phyloP scores from a whole-genome alignment of 2,797 vertebrate species.

The Brotogeris chrysoptera region DNA sequence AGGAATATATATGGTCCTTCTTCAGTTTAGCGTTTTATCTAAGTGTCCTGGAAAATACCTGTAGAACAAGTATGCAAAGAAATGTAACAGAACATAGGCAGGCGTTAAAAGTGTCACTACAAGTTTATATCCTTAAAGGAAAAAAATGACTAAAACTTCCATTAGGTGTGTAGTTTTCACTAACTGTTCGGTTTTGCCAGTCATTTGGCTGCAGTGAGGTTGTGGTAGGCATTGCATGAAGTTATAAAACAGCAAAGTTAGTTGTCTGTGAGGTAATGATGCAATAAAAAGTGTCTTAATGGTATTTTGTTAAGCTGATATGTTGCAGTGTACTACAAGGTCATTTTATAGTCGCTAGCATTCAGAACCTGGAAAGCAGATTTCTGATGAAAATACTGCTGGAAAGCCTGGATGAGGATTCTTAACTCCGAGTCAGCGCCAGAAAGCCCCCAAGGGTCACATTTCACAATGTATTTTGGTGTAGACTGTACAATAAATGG shows the following conservation, averaged over 20 bases:
- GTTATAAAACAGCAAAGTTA: neutral
- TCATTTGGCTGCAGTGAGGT: neutral
- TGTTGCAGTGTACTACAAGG: neutral
- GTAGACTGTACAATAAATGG: neutral
- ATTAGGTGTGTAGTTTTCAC: neutral
- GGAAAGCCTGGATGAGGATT: neutral
- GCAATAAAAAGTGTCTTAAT: neutral
- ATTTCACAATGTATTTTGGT: neutral
- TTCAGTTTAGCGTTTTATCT: neutral
- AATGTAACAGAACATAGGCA: neutral
- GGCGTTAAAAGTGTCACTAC: neutral
- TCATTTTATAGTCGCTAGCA: neutral
- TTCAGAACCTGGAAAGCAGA: neutral
- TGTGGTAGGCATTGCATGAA: neutral
- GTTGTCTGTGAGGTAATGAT: neutral
- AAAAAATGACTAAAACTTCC: neutral
- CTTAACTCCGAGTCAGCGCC: neutral
- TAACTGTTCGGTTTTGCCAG: neutral
- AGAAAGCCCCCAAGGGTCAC: rapidly evolving
- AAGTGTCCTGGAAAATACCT: neutral
- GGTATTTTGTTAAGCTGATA: neutral
- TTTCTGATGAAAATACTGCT: neutral
- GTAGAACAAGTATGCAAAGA: neutral
- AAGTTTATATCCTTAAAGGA: neutral
- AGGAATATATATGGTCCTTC: neutral